These are phyloP conservation scores for Scopus umbretta DNA, from an alignment of 2,113 vertebrate genomes.

Conservation along the genomic window DNA sequence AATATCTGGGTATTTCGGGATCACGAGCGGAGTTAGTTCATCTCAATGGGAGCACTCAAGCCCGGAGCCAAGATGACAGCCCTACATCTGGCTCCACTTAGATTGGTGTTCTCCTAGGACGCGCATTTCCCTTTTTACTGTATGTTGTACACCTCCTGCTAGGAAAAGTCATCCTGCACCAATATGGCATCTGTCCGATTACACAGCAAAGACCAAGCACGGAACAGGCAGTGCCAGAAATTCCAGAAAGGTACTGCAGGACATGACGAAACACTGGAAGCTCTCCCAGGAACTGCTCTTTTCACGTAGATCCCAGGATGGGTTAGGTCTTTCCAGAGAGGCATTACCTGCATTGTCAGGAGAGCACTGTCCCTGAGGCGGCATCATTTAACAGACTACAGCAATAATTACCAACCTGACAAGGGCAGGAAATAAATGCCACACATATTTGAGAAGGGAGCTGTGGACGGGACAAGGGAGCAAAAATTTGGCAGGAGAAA, in stretches of 20 bases:
- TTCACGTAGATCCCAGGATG: not conserved
- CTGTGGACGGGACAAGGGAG: not conserved
- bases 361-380: not conserved
- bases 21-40: not conserved
- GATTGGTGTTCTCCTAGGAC: not conserved
- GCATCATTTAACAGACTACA: not conserved
- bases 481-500: not conserved
- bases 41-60: not conserved
- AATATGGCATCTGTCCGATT: fast-evolving
- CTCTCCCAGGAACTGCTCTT: not conserved
- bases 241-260: not conserved
- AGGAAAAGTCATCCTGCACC: not conserved
- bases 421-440: not conserved
- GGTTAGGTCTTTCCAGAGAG: not conserved
- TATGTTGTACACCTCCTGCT: not conserved
- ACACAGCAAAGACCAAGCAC: not conserved
- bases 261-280: not conserved
- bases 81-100: not conserved
- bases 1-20: not conserved
- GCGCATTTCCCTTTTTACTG: not conserved
- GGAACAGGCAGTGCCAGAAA: not conserved
- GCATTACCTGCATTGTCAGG: not conserved
- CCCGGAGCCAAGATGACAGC: not conserved
- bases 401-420: not conserved
- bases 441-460: not conserved